Conservation (phyloP, 2,113 vertebrate species). For the Albula glossodonta region DNA sequence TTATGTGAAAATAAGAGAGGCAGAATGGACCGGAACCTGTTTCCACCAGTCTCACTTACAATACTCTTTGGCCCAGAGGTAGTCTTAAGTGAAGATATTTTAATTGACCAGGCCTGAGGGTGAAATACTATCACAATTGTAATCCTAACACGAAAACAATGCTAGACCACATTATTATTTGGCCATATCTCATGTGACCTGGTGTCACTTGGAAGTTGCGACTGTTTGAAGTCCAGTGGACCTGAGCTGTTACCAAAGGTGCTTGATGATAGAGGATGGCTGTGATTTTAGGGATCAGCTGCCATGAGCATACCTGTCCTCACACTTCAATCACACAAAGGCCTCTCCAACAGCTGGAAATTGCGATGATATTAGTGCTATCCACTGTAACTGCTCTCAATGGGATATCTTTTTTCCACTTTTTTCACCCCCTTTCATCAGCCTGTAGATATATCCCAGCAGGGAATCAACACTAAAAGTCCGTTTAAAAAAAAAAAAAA, state of each 20-base stretch:
- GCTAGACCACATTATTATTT: conserved; percentile 30
- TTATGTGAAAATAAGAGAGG: neutral
- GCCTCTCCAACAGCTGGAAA: neutral
- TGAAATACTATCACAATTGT: neutral
- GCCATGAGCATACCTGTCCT: neutral
- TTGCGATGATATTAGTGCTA: neutral
- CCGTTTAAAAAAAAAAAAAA: neutral
- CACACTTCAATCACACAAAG: neutral
- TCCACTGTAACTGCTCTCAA: neutral
- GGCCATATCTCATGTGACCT: conserved; percentile 18
- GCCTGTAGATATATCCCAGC: neutral
- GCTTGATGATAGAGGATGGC: conserved; percentile 16
- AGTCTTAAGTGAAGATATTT: neutral
- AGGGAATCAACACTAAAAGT: conserved; percentile 2
- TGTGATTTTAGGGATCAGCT: conserved; percentile 4
- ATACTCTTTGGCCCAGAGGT: neutral
- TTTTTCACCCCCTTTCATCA: neutral
- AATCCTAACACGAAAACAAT: conserved; percentile 6
- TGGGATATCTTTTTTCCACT: neutral
- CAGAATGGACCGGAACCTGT: neutral
- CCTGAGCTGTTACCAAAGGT: conserved; percentile 23
- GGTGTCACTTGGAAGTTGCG: conserved; percentile 8
- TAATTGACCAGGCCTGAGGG: neutral
- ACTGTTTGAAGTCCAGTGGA: conserved; percentile 27
- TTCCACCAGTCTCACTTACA: no score